Evolutionary conservation across 2,113 vertebrate genomes (phyloP), one percentile per base, ranked within the genome.

Genomic region (Tragulus kanchil): DNA sequence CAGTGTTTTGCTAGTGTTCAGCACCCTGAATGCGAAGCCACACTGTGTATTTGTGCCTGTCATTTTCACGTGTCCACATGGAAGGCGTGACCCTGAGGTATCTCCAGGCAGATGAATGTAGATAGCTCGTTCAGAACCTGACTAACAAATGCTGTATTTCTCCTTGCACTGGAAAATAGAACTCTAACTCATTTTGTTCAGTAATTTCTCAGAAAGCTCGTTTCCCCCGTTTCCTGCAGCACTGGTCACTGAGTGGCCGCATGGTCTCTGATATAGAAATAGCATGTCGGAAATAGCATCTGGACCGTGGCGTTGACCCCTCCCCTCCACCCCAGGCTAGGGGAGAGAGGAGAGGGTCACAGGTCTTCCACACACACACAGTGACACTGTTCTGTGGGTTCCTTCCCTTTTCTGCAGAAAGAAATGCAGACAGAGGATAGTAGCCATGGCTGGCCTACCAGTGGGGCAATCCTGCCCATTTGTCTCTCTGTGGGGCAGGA

Each of bases 131-230:
- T 93, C 25, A 13, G 28, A 26, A 15, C 6, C 42, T 25, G 31
- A 31, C 21, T 45, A 59, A 58, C 36, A 78, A 64, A 7, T 69
- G 59, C 48, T 81, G 4, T 36, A 54, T 79, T 97, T 59, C 23
- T 86, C 28, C 56, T 71, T 69, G 14, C n/a, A 61, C 79, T 88
- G 45, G 59, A 77, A 94, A 73, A 58, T 16, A 42, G 58, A 86
- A 56, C 45, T 85, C 28, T 42, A 54, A 88, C 42, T 92, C 45
- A 89, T 77, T 92, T 84, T 73, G 54, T 25, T 69, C 36, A 31
- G n/a, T 95, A 31, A 26, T 91, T 89, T 85, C 36, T 97, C 52
- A 89, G 56, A 94, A 84, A 79, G 58, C 84, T 59, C n/a, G n/a
- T n/a, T n/a, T n/a, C n/a, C n/a, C n/a, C n/a, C n/a, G 64, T 42